Evolutionary conservation across 2,888 invertebrate species (phyloP), one percentile per base, ranked within the genome.

Genomic region (Atrina japonica): DNA sequence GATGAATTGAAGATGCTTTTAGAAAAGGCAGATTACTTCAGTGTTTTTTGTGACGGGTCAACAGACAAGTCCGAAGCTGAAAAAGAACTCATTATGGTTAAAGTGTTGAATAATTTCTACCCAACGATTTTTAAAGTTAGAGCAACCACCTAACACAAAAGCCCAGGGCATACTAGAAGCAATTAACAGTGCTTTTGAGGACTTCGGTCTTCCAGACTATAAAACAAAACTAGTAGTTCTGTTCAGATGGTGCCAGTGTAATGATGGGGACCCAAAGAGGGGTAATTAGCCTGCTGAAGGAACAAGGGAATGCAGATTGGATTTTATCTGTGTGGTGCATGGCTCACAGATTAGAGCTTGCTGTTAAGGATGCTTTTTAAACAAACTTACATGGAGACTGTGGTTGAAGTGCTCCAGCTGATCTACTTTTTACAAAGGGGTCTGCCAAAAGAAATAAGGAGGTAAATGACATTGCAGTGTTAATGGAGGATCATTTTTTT

Each of bases 221-320:
- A 61, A 58, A 29, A 14, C 53, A 41, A 72, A 71, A 52, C 9
- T 69, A 21, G 53, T 75, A 25, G 73, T 76, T 58, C 29, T 72
- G 75, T 40, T 69, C 70, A n/a, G 73, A 76, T 53, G 76, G 76
- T 23, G 70, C 70, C 21, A 66, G 61, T 65, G 76, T 73, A 1
- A 76, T 76, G 76, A 59, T 65, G 67, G 73, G 76, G 11, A 30
- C n/a, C 16, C 61, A 29, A 18, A 55, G 64, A 18, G 76, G 73
- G 21, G 76, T 76, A 1, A 71, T 71, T 14, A 60, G 68, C 50
- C 21, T 68, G 14, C 35, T 71, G 18, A 68, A 71, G 52, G 59
- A 63, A 21, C n/a, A 21, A 9, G n/a, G n/a, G n/a, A n/a, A n/a
- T n/a, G n/a, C n/a, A n/a, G 63, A 68, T 14, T 21, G 72, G 72